Conservation (phyloP, 2,888 invertebrate species). For the Psylliodes chrysocephalus region DNA sequence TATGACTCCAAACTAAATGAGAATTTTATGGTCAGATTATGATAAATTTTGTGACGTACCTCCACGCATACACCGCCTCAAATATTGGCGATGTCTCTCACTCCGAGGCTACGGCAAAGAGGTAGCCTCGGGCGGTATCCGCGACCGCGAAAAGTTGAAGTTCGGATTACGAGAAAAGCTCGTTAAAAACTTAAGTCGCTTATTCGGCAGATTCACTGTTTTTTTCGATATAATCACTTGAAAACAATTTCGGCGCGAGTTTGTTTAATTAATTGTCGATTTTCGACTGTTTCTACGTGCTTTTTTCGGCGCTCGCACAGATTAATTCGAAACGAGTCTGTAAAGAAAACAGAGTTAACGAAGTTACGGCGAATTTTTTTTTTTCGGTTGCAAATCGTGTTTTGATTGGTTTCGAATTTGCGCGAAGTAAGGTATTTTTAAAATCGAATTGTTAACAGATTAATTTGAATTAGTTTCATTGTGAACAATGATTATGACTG, state of each 20-base stretch:
- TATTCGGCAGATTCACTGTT: conserved; percentile 28
- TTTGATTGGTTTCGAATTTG: not conserved
- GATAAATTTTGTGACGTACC: not conserved
- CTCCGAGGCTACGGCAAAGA: conserved; percentile 7
- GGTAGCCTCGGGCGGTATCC: not conserved
- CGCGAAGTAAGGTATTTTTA: too few relatives aligned
- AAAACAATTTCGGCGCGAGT: conserved; percentile 22
- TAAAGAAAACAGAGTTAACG: not conserved
- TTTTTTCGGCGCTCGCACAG: not conserved
- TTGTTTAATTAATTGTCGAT: conserved; percentile 25
- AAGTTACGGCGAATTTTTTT: not conserved
- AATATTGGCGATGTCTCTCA: conserved; percentile 33
- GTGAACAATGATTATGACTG: too few relatives aligned
- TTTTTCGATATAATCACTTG: conserved; percentile 28
- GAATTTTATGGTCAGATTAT: too few relatives aligned
- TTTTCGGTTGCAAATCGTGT: not conserved
- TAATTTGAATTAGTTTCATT: too few relatives aligned
- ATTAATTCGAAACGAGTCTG: conserved; percentile 9
- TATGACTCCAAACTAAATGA: too few relatives aligned
- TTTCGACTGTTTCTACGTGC: conserved; percentile 16
- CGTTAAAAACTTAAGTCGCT: conserved; percentile 32
- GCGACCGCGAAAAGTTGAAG: conserved; percentile 21
- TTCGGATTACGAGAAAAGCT: conserved; percentile 32
- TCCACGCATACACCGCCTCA: conserved; percentile 24
- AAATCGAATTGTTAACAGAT: too few relatives aligned